These are phyloP conservation scores for Chironomus riparius DNA, from an alignment of 2,888 invertebrate genomes.

Conservation along the genomic window DNA sequence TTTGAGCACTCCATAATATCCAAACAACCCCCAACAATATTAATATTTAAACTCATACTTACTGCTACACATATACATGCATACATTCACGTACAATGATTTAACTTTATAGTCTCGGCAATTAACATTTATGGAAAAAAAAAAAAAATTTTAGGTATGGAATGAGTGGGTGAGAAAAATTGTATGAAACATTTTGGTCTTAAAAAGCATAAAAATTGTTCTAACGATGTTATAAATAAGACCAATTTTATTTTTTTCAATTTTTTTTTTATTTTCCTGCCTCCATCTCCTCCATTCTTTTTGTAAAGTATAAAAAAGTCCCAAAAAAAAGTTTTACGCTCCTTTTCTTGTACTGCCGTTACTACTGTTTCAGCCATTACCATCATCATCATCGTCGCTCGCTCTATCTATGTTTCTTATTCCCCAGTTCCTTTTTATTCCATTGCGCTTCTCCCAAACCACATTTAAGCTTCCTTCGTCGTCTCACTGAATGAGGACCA, in stretches of 20 bases:
- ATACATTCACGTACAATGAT: constrained; percentile 11
- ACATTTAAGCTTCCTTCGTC: neutral
- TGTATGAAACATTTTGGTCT: neutral
- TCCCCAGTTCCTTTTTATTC: neutral
- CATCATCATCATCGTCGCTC: neutral
- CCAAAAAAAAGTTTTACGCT: neutral
- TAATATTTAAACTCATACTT: neutral
- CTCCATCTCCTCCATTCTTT: neutral
- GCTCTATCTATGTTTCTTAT: neutral
- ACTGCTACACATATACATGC: neutral
- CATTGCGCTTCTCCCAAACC: neutral
- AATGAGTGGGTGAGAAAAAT: neutral
- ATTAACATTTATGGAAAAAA: constrained; percentile 26
- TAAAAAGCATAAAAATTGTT: constrained; percentile 18
- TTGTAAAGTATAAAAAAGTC: neutral
- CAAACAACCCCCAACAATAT: too few relatives aligned
- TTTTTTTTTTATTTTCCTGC: neutral
- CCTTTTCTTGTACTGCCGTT: neutral
- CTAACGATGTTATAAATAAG: constrained; percentile 26
- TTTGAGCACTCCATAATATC: too few relatives aligned
- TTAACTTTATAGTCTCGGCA: constrained; percentile 27
- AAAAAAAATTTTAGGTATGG: neutral
- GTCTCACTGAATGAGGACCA: constrained; percentile 1
- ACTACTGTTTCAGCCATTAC: neutral
- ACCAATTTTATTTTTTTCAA: constrained; percentile 19